Conservation (phyloP, 2,797 vertebrate genomes). For the Mycteria americana region DNA sequence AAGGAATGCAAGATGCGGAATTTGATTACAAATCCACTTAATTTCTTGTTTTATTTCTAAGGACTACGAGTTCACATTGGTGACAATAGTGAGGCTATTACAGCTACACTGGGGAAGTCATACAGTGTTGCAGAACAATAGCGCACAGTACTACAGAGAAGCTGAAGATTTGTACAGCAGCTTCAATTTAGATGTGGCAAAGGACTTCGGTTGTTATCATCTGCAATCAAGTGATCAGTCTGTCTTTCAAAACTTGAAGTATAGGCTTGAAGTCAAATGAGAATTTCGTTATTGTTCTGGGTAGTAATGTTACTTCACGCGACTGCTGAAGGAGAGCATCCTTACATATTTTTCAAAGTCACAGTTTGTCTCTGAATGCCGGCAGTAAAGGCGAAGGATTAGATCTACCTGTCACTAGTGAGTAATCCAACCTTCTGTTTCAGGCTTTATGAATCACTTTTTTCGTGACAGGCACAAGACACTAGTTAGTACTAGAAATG, state of each 20-base stretch:
- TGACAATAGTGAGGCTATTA: background rate
- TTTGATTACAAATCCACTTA: background rate
- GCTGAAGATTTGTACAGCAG: background rate
- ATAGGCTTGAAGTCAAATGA: background rate
- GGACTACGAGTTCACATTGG: background rate
- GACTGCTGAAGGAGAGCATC: background rate
- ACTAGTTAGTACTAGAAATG: background rate
- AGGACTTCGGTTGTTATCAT: background rate
- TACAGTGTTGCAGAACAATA: background rate
- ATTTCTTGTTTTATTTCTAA: background rate
- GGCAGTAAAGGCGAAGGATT: background rate
- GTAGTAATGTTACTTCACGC: accelerated
- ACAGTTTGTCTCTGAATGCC: background rate
- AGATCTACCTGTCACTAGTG: background rate
- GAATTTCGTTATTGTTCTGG: background rate
- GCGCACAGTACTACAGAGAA: background rate
- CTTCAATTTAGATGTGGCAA: background rate
- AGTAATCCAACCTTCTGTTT: background rate
- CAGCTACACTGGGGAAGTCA: background rate
- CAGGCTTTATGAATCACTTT: background rate
- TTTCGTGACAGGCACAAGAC: background rate
- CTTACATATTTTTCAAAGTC: background rate
- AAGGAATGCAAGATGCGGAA: background rate
- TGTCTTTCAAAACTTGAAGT: background rate
- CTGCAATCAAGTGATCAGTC: background rate